Conservation (phyloP, 2,113 vertebrate genomes). For the Prunella himalayana region DNA sequence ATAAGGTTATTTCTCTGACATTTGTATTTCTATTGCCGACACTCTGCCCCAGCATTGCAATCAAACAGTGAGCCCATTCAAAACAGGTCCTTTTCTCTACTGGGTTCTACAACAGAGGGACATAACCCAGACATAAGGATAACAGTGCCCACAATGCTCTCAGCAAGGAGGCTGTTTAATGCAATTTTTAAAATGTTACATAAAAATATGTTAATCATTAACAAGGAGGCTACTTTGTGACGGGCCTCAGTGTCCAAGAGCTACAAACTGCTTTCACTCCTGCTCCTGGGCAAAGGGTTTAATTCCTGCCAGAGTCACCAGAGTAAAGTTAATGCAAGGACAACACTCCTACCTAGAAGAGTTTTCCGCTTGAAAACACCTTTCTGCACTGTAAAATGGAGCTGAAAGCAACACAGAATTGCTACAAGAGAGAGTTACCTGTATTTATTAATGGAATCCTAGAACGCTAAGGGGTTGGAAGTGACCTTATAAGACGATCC, state of each 20-base stretch:
- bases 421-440: not conserved
- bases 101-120: not conserved
- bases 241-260: accelerated
- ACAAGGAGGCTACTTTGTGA: not conserved
- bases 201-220: not conserved
- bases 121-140: not conserved
- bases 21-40: too few species aligned
- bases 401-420: not conserved
- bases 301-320: not conserved
- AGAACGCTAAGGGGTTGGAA: not conserved
- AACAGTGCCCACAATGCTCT: not conserved
- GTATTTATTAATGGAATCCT: not conserved
- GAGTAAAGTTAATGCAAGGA: not conserved
- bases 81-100: not conserved
- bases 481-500: too few species aligned
- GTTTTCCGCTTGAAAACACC: not conserved
- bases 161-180: not conserved
- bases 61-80: accelerated
- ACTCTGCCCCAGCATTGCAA: too few species aligned
- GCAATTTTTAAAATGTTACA: not conserved
- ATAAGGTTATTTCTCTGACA: not conserved
- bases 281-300: not conserved
- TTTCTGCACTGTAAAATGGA: not conserved
- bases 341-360: accelerated
- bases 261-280: not conserved